Evolutionary conservation across 1,140 invertebrate genomes (phyloP).

Genomic region (Acarapis woodi): DNA sequence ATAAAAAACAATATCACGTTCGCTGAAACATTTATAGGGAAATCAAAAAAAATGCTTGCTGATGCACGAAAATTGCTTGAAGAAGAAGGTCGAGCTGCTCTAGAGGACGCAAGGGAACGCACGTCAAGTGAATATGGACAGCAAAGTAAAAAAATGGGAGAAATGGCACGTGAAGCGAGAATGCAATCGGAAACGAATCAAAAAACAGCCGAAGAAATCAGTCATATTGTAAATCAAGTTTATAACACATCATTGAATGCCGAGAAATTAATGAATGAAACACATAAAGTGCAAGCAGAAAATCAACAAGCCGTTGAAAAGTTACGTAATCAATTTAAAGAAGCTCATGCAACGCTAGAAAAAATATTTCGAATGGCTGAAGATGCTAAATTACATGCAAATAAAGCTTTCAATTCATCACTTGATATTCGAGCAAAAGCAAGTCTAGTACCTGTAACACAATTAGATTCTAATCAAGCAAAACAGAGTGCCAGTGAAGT

Average conservation of each 20-base stretch:
- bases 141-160: conserved; percentile 63
- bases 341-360: conserved; percentile 15
- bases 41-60: conserved; percentile 35
- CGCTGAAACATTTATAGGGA: conserved; percentile 37
- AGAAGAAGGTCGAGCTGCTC: conserved; percentile 40
- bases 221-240: conserved; percentile 40
- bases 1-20: conserved; percentile 28
- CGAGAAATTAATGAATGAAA: conserved; percentile 42
- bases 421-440: conserved; percentile 42
- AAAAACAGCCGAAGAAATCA: conserved; percentile 43
- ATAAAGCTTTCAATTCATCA: conserved; percentile 42
- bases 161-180: conserved; percentile 55
- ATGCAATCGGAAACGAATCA: conserved; percentile 38
- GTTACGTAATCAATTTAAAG: conserved; percentile 28
- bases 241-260: conserved; percentile 49
- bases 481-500: conserved; percentile 8
- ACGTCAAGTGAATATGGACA: conserved; percentile 49
- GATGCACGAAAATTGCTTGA: conserved; percentile 40
- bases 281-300: conserved; percentile 37
- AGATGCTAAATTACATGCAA: conserved; percentile 35
- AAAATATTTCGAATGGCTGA: conserved; percentile 33
- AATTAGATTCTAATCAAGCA: conserved; percentile 29
- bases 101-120: conserved; percentile 43
- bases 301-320: conserved; percentile 25
- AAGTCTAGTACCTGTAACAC: conserved; percentile 35